Percentiles rank a stretch among this genome's conserved stretches.
phyloP scores from a whole-genome alignment of 1,140 invertebrate genomes.

The Centruroides sculpturatus region DNA sequence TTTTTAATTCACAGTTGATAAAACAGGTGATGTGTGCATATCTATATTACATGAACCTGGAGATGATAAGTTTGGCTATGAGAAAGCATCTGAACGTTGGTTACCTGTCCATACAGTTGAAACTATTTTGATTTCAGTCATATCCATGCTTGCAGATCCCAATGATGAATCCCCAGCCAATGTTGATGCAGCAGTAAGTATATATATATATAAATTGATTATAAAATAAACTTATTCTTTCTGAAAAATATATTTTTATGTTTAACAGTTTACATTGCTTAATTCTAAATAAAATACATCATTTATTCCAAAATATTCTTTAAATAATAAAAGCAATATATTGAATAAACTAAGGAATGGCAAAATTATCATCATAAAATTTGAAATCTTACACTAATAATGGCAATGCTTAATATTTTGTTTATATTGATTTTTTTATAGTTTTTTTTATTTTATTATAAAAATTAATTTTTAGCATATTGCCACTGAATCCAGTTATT shows the following conservation, averaged over 20 bases:
- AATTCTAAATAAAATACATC: neutral
- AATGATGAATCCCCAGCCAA: conserved; percentile 99
- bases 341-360: too few relatives aligned
- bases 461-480: too few relatives aligned
- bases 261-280: neutral
- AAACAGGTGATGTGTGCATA: conserved; percentile 98
- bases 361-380: neutral
- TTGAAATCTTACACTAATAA: neutral
- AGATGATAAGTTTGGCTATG: conserved; percentile 99
- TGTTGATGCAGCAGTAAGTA: conserved; percentile 95
- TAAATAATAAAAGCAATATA: neutral
- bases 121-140: conserved; percentile 97
- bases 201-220: neutral
- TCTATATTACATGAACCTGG: conserved; percentile 98
- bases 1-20: conserved; percentile 47
- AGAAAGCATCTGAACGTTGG: conserved; percentile 97
- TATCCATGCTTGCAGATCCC: conserved; percentile 98
- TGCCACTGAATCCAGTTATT: too few relatives aligned
- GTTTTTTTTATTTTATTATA: too few relatives aligned
- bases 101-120: conserved; percentile 98
- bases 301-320: neutral
- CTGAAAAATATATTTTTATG: neutral
- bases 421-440: too few relatives aligned
- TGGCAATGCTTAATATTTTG: neutral
- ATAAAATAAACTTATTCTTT: too few relatives aligned